These are phyloP conservation scores for Orthosia gracilis DNA, from an alignment of 2,888 invertebrate species.

Conservation along the genomic window DNA sequence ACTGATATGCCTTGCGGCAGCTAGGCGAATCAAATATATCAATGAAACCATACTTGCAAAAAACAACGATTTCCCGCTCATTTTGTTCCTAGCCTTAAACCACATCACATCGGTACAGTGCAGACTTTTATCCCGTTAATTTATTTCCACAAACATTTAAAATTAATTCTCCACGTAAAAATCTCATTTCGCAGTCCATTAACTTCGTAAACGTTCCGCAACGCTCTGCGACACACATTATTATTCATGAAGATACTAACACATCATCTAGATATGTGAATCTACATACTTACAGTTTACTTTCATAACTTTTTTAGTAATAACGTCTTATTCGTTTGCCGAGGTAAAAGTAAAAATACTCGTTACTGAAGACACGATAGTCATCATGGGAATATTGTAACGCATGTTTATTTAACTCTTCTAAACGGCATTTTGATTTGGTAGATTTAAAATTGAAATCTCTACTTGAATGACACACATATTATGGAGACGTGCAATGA, in stretches of 20 bases:
- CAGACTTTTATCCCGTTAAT: neutral
- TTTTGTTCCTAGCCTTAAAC: neutral
- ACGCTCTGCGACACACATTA: constrained; percentile 41
- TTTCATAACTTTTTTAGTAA: constrained; percentile 17
- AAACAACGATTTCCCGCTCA: neutral
- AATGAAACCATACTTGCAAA: neutral
- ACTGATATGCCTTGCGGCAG: too few species aligned
- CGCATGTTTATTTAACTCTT: neutral
- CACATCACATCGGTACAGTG: neutral
- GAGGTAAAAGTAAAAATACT: neutral
- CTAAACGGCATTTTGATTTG: constrained; percentile 2
- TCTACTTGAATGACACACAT: neutral
- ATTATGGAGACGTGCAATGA: constrained; percentile 8
- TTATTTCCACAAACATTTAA: constrained; percentile 23
- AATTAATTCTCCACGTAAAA: constrained; percentile 38
- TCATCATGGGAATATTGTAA: neutral
- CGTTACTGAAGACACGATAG: neutral
- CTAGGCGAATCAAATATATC: neutral
- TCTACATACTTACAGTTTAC: constrained; percentile 14
- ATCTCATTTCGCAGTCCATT: constrained; percentile 46
- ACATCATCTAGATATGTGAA: constrained; percentile 12
- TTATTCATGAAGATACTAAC: constrained; percentile 52
- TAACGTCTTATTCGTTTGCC: neutral
- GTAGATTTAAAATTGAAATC: neutral
- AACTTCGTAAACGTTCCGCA: constrained; percentile 26